Percentiles rank a stretch among this genome's conserved stretches.
Conservation (phyloP, 2,113 vertebrate genomes). For the Pontoporia blainvillei region DNA sequence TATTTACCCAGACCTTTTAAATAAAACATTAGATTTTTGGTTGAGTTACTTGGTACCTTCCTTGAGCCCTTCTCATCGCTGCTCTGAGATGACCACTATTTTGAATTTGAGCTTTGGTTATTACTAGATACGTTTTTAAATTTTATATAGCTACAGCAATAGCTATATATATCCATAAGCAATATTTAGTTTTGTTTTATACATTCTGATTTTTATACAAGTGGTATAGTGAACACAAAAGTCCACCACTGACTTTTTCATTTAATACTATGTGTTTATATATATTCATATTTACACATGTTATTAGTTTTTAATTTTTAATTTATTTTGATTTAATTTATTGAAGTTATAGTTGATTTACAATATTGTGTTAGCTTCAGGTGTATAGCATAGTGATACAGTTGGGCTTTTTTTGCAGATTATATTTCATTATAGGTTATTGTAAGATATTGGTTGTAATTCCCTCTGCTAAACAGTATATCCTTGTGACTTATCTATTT, state of each 20-base stretch:
- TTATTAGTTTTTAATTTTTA: too few relatives aligned
- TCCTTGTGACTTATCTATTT: too few relatives aligned
- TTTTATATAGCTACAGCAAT: background rate
- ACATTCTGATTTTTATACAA: background rate
- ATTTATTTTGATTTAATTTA: too few relatives aligned
- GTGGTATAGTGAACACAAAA: background rate
- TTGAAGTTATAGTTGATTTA: too few relatives aligned
- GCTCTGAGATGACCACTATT: background rate
- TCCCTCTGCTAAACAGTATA: too few relatives aligned
- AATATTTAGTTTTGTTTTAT: background rate
- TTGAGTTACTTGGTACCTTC: background rate
- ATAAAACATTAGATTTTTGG: background rate
- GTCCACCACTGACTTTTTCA: background rate
- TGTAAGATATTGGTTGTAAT: too few relatives aligned
- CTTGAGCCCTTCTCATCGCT: background rate
- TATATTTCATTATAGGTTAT: too few relatives aligned
- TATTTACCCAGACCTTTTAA: background rate
- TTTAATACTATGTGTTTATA: background rate
- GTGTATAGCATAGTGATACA: too few relatives aligned
- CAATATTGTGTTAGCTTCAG: too few relatives aligned
- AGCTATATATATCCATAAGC: background rate
- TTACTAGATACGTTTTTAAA: background rate
- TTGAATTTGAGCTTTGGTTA: background rate
- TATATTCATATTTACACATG: background rate
- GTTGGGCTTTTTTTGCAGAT: too few relatives aligned